Base-by-base conservation (phyloP, 2,113 vertebrate species). In the Azemiops feae region DNA sequence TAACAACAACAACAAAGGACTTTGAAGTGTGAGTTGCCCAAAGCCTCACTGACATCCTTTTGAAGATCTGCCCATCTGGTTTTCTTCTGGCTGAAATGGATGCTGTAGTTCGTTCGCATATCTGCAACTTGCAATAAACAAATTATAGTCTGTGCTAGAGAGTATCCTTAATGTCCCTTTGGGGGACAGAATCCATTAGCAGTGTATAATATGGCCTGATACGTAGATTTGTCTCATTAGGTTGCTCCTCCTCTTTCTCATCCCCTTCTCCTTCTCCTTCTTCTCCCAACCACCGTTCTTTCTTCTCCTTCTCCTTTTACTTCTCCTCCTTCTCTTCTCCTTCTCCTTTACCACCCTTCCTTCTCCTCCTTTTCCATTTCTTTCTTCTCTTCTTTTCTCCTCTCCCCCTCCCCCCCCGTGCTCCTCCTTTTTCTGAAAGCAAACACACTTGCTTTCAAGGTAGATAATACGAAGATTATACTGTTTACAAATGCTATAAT, bases 361-460 rank as follows among this genome's bases (percentile, higher is more conserved):
- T 18, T 7, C 5, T 5, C 8, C 18, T 7, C 5, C 74, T 18
- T 4, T 2, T 18, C 20, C 20, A 6, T 3, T 34, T 2, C 14
- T 43, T 5, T 2, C 18, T 34, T 1, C 34, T 39, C 34, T 18
- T 6, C 1, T 14, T 1, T 5, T 4, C 5, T 11, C 3, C 22
- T 7, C 5, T 16, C 0, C 14, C n/a, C 18, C 54, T 18, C 16
- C 54, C 18, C 3, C 60, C 64, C n/a, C 12, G 2, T 34, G 12
- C 64, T 74, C 5, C n/a, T 60, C 9, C 57, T 39, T 5, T 47
- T 74, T 20, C 34, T 2, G 30, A n/a, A 69, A 69, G 64, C 12
- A 34, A 69, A 69, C 1, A 4, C 30, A 34, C 64, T 69, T 34
- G 5, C 69, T 74, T 74, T 74, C 69, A 20, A 34, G 16, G 69